Conservation (phyloP, 2,113 vertebrate genomes). For the Esox niger region DNA sequence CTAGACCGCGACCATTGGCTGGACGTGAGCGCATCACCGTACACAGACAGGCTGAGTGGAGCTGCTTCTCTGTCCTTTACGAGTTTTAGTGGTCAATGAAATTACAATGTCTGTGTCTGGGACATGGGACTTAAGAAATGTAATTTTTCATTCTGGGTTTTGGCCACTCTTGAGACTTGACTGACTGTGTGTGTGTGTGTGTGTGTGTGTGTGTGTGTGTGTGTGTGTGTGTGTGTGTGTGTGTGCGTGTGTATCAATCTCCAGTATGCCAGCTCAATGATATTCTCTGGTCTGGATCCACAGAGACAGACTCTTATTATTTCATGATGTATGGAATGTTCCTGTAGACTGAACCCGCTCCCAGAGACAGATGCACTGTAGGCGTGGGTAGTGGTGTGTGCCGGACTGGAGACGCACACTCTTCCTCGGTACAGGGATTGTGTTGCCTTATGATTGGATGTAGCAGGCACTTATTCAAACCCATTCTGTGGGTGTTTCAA, state of each 20-base stretch:
- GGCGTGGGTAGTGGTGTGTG: conserved; percentile 10
- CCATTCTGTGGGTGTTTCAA: neutral
- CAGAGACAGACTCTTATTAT: conserved; percentile 10
- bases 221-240: neutral
- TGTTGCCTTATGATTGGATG: neutral
- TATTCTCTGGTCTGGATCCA: neutral
- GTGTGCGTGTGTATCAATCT: neutral
- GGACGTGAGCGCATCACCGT: neutral
- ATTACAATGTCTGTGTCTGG: no score
- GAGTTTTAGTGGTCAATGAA: no score
- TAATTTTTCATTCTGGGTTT: no score
- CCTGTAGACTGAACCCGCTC: neutral
- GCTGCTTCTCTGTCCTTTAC: no score
- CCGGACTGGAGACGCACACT: neutral
- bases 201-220: neutral
- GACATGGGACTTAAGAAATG: no score
- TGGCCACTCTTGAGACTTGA: neutral
- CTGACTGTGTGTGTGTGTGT: neutral
- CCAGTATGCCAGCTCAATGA: conserved; percentile 1
- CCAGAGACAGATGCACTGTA: conserved; percentile 5
- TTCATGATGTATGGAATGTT: conserved; percentile 9
- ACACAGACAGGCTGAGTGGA: neutral
- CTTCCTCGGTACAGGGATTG: neutral
- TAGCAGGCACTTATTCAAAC: neutral
- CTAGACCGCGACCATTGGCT: neutral